A percentile compares a stretch with the other conserved stretches of the same genome.
phyloP scores from a whole-genome alignment of 2,113 vertebrate species.

The Mungos mungo region DNA sequence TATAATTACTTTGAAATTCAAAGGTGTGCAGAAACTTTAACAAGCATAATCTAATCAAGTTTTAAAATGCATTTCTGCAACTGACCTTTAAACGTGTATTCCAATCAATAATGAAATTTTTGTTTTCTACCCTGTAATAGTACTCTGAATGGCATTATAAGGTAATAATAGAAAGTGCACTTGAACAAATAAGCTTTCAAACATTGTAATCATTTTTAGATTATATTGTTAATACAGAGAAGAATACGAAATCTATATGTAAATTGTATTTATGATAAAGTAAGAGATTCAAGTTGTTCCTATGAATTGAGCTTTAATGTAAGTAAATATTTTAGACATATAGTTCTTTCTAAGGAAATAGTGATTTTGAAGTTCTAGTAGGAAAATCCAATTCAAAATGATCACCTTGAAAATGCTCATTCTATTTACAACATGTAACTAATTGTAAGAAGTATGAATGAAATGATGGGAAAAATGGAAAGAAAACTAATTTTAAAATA shows the following conservation, averaged over 20 bases:
- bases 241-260: not conserved
- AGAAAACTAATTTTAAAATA: not conserved
- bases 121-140: slow-evolving; percentile 36
- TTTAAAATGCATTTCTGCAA: slow-evolving; percentile 65
- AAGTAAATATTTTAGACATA: not conserved
- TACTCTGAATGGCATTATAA: slow-evolving; percentile 53
- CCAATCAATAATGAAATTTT: slow-evolving; percentile 76
- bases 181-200: slow-evolving; percentile 50
- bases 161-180: slow-evolving; percentile 1
- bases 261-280: not conserved
- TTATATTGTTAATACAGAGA: not conserved
- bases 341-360: not conserved
- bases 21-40: slow-evolving; percentile 63
- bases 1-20: slow-evolving; percentile 68
- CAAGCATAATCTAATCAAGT: slow-evolving; percentile 67
- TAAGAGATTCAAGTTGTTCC: not conserved
- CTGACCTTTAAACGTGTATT: slow-evolving; percentile 75
- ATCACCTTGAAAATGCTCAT: not conserved
- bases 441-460: not conserved
- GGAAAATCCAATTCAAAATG: not conserved
- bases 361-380: not conserved
- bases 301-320: not conserved
- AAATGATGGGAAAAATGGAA: not conserved
- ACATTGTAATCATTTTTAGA: not conserved
- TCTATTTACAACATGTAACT: not conserved